These are phyloP conservation scores for Leuciscus waleckii DNA, from an alignment of 2,797 vertebrate genomes.

Conservation along the genomic window DNA sequence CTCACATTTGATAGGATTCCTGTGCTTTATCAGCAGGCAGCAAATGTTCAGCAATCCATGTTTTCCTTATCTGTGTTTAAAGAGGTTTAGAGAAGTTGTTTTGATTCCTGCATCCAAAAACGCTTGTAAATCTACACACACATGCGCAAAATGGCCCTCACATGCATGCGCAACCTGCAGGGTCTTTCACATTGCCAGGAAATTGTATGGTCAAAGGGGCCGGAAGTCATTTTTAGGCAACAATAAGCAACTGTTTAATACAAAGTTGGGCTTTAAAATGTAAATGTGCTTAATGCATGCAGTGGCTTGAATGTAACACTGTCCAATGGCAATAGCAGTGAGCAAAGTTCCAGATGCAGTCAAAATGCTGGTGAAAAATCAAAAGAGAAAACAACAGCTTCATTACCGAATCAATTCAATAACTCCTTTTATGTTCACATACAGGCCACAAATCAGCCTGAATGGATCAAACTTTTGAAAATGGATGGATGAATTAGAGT, in stretches of 20 bases:
- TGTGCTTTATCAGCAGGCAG: conserved; percentile 20
- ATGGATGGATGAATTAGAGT: background rate
- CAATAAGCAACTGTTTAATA: background rate
- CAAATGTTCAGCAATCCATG: background rate
- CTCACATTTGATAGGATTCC: conserved; percentile 22
- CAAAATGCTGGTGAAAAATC: background rate
- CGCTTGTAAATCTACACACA: background rate
- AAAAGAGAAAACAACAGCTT: background rate
- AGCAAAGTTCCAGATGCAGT: background rate
- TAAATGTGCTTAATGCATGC: background rate
- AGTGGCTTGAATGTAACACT: background rate
- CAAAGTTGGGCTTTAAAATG: background rate
- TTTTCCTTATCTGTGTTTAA: conserved; percentile 20
- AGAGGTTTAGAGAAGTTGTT: conserved; percentile 17
- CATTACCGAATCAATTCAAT: background rate
- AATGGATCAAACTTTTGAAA: background rate
- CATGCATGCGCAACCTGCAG: background rate
- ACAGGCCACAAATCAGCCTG: background rate
- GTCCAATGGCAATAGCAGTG: background rate
- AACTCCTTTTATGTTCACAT: background rate
- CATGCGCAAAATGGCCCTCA: background rate
- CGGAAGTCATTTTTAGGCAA: background rate
- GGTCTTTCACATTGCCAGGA: background rate
- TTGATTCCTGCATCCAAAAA: background rate
- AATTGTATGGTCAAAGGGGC: background rate